phyloP scores from a whole-genome alignment of 2,113 vertebrate genomes.

The Hassar affinis region DNA sequence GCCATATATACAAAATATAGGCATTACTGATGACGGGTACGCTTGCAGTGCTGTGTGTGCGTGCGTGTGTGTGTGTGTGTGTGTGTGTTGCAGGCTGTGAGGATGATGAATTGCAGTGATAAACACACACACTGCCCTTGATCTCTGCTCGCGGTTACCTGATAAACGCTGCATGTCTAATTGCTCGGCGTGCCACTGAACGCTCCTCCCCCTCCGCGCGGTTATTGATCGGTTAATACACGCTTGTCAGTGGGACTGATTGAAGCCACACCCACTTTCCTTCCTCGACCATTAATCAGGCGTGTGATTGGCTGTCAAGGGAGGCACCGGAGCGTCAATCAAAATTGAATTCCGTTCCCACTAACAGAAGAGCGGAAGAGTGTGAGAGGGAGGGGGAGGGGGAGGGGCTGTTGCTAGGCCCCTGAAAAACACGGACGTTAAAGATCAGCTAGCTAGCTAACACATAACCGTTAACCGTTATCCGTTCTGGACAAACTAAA shows the following conservation, averaged over 20 bases:
- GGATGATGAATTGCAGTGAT: conserved; percentile 43
- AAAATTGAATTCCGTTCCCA: conserved; percentile 26
- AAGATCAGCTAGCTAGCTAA: not conserved
- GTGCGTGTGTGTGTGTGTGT: conserved; percentile 26
- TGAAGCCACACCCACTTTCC: conserved; percentile 31
- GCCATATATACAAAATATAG: no score
- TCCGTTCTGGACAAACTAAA: not conserved
- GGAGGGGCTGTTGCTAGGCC: not conserved
- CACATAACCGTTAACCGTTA: not conserved
- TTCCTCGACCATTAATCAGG: conserved; percentile 37
- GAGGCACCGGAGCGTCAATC: conserved; percentile 14
- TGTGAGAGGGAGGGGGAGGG: not conserved
- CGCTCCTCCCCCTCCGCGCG: conserved; percentile 12
- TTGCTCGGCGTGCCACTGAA: conserved; percentile 17
- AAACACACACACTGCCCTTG: conserved; percentile 38
- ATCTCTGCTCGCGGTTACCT: not conserved
- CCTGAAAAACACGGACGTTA: not conserved
- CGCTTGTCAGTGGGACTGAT: conserved; percentile 31
- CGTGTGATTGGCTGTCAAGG: conserved; percentile 30
- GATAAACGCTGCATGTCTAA: not conserved
- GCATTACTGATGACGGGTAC: not conserved
- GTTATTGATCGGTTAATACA: conserved; percentile 47
- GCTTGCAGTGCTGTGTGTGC: conserved; percentile 17
- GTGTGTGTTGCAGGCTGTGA: conserved; percentile 36
- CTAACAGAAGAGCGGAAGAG: not conserved